Evolutionary conservation across 2,888 invertebrate genomes (phyloP), one percentile per base, ranked within the genome.

Genomic region (Chrysina gloriosa): DNA sequence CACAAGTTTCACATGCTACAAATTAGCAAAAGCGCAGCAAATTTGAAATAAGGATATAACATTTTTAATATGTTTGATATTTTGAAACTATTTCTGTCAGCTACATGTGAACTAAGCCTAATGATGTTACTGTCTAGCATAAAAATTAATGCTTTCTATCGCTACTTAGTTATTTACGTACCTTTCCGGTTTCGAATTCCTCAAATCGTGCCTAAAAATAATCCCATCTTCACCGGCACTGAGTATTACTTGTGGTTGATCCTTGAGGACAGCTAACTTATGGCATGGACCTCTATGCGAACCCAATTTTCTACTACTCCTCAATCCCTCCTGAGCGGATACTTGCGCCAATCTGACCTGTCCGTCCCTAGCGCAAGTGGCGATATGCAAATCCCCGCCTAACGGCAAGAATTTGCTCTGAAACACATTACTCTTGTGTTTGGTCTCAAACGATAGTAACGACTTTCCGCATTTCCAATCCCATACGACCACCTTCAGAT

Each of bases 141-240:
- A 2, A 25, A 21, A 45, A 16, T 9, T 11, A 34, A 65, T 7
- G 3, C 3, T 25, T 1, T 1, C 3, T 9, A 19, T 54, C n/a
- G 21, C 14, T 48, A 77, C 74, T n/a, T n/a, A n/a, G n/a, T n/a
- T n/a, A n/a, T n/a, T n/a, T n/a, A 76, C 83, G 80, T 80, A 89
- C 89, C 84, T 88, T 79, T 88, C 85, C 34, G 91, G 87, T 77
- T 88, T 89, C 39, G 88, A 87, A 70, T 89, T 87, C 50, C 97
- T 86, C 68, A 97, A 87, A 85, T 97, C 97, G 71, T 92, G 89
- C 76, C 91, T 90, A 78, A 91, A 88, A 5, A 96, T 91, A 67
- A 89, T 85, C 0, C 92, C 93, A 85, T 97, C 97, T 84, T 97
- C 96, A 0, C 96, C 97, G 73, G 92, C 95, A 72, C 94, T 95